A percentile compares a stretch with the other conserved stretches of the same genome.
phyloP scores from a whole-genome alignment of 2,113 vertebrate species.

The Microtus richardsoni region DNA sequence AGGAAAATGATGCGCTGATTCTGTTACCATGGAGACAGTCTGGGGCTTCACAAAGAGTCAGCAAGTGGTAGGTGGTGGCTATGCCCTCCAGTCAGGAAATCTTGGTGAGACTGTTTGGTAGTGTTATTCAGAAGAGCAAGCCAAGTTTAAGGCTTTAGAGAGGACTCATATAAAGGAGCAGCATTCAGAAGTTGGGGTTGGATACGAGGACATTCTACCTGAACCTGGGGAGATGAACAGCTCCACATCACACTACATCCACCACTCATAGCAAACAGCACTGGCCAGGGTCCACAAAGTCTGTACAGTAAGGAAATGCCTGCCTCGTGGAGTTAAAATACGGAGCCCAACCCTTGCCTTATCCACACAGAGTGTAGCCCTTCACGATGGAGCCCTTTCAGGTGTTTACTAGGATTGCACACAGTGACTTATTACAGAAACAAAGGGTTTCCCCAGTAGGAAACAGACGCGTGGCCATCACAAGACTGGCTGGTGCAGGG shows the following conservation, averaged over 20 bases:
- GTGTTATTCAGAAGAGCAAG: no score
- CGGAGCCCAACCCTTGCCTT: neutral
- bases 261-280: neutral
- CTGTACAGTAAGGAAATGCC: neutral
- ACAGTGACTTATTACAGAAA: neutral
- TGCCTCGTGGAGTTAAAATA: neutral
- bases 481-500: neutral
- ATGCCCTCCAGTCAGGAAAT: neutral
- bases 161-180: neutral
- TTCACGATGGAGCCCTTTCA: neutral
- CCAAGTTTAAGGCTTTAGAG: neutral
- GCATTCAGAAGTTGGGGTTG: neutral
- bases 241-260: neutral
- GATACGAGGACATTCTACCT: neutral
- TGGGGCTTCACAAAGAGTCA: neutral
- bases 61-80: neutral
- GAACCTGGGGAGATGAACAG: neutral
- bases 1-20: neutral
- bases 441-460: neutral
- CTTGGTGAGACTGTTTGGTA: neutral
- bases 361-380: neutral
- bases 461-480: neutral
- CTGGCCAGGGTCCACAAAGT: neutral
- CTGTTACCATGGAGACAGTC: slow-evolving; percentile 35
- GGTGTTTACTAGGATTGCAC: neutral